These are phyloP conservation scores for Elgaria multicarinata DNA, from an alignment of 2,113 vertebrate genomes.

Conservation along the genomic window DNA sequence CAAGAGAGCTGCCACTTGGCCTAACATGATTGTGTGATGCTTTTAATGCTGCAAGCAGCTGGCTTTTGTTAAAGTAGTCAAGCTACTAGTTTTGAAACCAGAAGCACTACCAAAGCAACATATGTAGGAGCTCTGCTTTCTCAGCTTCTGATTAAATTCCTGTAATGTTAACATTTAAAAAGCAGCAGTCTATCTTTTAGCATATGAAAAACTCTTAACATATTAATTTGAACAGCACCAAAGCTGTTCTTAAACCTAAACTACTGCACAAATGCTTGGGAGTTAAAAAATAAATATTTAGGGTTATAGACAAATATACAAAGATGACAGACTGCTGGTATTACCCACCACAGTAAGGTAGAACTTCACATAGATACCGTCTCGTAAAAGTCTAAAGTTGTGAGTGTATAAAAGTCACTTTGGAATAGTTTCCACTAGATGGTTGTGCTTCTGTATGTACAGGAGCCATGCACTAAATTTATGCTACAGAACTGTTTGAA, in stretches of 20 bases:
- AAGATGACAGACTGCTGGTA: slow-evolving; percentile 6
- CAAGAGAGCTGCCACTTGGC: background rate
- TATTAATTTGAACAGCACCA: slow-evolving; percentile 27
- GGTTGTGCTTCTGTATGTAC: slow-evolving; percentile 15
- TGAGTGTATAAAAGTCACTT: slow-evolving; percentile 57
- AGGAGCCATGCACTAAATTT: slow-evolving; percentile 30
- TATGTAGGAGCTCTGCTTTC: background rate
- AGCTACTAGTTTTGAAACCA: background rate
- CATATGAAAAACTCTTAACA: background rate
- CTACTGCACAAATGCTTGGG: slow-evolving; percentile 60
- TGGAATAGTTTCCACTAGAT: background rate
- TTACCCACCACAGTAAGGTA: slow-evolving; percentile 46
- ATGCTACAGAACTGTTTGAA: background rate
- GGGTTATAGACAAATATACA: slow-evolving; percentile 63
- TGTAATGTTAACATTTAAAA: slow-evolving; percentile 8
- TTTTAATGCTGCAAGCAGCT: background rate
- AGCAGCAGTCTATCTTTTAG: background rate
- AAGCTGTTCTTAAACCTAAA: slow-evolving; percentile 63
- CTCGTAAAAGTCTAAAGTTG: slow-evolving; percentile 53
- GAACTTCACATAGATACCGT: slow-evolving; percentile 61
- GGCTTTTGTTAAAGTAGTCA: background rate
- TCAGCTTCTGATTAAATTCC: slow-evolving; percentile 8
- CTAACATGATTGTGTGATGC: background rate
- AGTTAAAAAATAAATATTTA: slow-evolving; percentile 73
- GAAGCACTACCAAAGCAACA: background rate